Base-by-base conservation (phyloP, 2,113 vertebrate genomes). In the Holacanthus passer region DNA sequence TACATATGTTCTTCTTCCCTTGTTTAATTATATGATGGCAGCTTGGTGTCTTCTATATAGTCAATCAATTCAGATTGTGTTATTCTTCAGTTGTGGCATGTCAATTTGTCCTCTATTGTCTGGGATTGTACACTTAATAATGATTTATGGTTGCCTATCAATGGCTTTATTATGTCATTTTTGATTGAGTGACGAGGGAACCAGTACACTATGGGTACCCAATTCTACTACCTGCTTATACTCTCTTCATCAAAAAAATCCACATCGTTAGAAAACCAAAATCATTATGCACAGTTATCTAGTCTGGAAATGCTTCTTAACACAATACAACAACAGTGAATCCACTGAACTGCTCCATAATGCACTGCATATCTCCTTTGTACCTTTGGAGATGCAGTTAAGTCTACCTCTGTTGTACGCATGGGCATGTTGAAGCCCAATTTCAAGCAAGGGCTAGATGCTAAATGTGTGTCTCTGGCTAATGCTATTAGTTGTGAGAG, bases 401-500 rank as follows among this genome's bases (percentile, higher is more conserved):
- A 73, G 66, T 66, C 62, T 70, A 55, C 72, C 65, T 78, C 22
- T 84, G 73, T 48, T 67, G 53, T 58, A 45, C 27, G 27, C 75
- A 72, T 63, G 64, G 53, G 63, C 75, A 37, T 41, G 70, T 16
- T 81, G 73, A 80, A 69, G 77, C 76, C 72, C 31, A 60, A 78
- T 86, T 89, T 77, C n/a, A 84, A 82, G 86, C 73, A 64, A 56
- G 68, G 72, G 68, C 74, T 73, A 52, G 56, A 87, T 84, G 58
- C 83, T 75, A 72, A 90, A 86, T 85, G 81, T 84, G 88, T 76
- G 75, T 86, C 72, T 85, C 52, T 53, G 73, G 81, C 83, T 90
- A 90, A 91, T 91, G 81, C 88, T 89, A 83, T 91, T 91, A 91
- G 83, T 80, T 69, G 73, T 70, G 66, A 73, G 85, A 85, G 70